Conservation (phyloP, 2,113 vertebrate genomes). For the Heliornis fulica region DNA sequence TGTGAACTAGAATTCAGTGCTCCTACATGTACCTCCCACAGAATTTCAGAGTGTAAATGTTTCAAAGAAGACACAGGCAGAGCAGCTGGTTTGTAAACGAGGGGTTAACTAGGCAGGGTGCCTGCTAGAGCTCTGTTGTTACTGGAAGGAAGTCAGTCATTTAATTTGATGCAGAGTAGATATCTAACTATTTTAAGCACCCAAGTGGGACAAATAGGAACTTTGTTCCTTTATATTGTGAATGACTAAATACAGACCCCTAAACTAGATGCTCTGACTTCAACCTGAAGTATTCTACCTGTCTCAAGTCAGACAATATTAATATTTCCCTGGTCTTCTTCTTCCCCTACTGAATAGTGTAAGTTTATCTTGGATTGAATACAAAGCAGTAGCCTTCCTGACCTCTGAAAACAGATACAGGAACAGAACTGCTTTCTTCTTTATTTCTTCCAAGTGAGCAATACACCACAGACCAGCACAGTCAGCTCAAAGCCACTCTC, state of each 20-base stretch:
- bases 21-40: not conserved
- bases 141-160: not conserved
- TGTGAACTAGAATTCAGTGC: not conserved
- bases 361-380: not conserved
- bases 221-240: not conserved
- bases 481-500: not conserved
- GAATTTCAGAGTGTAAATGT: not conserved
- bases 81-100: not conserved
- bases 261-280: not conserved
- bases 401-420: not conserved
- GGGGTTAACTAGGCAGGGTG: not conserved
- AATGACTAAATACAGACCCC: not conserved
- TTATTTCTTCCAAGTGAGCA: not conserved
- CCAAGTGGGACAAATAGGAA: not conserved
- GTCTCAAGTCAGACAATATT: not conserved
- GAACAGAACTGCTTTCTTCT: not conserved
- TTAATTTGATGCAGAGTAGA: not conserved
- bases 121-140: not conserved
- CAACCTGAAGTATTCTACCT: not conserved
- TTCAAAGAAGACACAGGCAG: not conserved
- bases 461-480: not conserved
- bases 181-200: not conserved
- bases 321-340: not conserved
- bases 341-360: not conserved
- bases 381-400: not conserved